Evolutionary conservation across 2,113 vertebrate species (phyloP).

Genomic region (Bagarius yarrelli): DNA sequence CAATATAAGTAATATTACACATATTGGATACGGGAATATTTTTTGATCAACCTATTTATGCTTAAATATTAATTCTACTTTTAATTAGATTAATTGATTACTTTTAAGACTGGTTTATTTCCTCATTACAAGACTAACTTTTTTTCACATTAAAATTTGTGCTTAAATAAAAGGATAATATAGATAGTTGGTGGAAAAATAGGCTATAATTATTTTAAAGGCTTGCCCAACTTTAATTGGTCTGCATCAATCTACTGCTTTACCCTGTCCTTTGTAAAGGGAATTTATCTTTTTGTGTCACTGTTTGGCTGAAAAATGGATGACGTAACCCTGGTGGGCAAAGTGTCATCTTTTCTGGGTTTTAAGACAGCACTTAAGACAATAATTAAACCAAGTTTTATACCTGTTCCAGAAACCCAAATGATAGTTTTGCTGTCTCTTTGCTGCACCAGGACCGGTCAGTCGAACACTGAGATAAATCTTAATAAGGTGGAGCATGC

Average conservation of each 20-base stretch:
- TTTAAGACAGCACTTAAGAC: conserved; percentile 74
- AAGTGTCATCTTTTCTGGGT: conserved; percentile 65
- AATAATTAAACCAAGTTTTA: conserved; percentile 78
- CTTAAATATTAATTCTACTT: background rate
- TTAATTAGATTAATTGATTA: background rate
- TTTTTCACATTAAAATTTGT: background rate
- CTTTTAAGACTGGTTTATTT: background rate
- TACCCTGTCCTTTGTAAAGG: conserved; percentile 15
- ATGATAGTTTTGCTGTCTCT: conserved; percentile 73
- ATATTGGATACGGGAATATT: background rate
- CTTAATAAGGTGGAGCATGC: conserved; percentile 54
- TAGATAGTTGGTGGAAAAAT: conserved; percentile 14
- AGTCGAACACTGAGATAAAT: conserved; percentile 69
- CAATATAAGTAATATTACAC: background rate
- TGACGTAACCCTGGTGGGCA: conserved; percentile 67
- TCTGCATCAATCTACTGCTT: conserved; percentile 16
- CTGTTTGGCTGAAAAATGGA: conserved; percentile 64
- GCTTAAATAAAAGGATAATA: background rate
- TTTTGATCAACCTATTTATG: background rate
- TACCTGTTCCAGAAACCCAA: conserved; percentile 70
- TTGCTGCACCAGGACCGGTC: conserved; percentile 59
- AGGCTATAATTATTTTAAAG: conserved; percentile 15
- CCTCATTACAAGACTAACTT: background rate
- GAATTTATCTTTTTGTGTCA: conserved; percentile 14
- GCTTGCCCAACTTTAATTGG: background rate